These are phyloP conservation scores for Leptura quadrifasciata DNA, from an alignment of 2,888 invertebrate genomes.

Conservation along the genomic window DNA sequence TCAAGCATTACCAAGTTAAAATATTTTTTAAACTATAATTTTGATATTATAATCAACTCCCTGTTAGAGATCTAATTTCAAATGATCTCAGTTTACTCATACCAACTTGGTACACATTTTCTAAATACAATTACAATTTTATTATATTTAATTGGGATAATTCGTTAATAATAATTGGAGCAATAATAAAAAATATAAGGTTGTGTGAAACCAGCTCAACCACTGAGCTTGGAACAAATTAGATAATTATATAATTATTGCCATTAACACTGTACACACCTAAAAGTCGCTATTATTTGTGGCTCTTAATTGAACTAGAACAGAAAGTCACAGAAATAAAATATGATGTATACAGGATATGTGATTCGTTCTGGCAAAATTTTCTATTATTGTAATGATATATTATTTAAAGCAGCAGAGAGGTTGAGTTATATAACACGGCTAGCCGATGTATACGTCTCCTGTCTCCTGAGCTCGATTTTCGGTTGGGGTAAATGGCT, in stretches of 20 bases:
- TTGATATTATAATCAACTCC: no score
- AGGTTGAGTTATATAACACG: no score
- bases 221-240: constrained; percentile 3
- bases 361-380: background rate
- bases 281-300: background rate
- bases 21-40: no score
- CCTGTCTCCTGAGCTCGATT: no score
- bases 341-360: background rate
- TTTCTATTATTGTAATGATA: no score
- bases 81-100: no score
- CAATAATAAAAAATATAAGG: constrained; percentile 21
- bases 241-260: constrained; percentile 25
- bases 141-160: constrained; percentile 15
- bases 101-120: background rate
- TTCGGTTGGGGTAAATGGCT: no score
- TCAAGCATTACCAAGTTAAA: no score
- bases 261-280: background rate
- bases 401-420: no score
- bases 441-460: no score
- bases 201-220: constrained; percentile 18
- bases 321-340: background rate
- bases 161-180: constrained; percentile 8
- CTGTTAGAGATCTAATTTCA: no score
- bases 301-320: background rate
- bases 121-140: background rate